Evolutionary conservation across 2,888 invertebrate genomes (phyloP).

Genomic region (Pheosia tremula): DNA sequence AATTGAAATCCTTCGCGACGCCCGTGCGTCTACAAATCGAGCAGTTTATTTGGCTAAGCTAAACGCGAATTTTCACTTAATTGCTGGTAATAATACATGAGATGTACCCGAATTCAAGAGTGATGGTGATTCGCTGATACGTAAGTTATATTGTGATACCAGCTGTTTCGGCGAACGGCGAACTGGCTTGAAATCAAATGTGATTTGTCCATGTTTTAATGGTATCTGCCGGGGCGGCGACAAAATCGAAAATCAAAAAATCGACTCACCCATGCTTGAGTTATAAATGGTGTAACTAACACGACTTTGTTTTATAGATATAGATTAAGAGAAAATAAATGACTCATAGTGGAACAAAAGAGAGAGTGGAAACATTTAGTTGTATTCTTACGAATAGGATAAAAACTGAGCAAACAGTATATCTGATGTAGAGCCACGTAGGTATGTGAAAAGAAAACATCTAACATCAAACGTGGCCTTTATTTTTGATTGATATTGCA

Average conservation of each 20-base stretch:
- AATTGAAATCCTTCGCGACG: conserved; percentile 59
- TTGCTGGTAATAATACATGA: conserved; percentile 36
- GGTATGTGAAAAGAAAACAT: background rate
- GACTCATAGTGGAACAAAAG: background rate
- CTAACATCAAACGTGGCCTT: no score
- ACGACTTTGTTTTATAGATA: no score
- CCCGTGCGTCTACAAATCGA: conserved; percentile 42
- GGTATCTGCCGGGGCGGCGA: no score
- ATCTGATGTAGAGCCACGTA: background rate
- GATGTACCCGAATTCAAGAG: background rate
- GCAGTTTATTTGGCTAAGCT: conserved; percentile 48
- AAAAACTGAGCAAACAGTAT: background rate
- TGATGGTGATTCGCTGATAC: background rate
- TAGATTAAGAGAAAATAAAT: conserved; percentile 4
- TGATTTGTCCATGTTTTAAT: no score
- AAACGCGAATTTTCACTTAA: conserved; percentile 50
- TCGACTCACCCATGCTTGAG: no score
- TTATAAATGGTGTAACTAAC: no score
- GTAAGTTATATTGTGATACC: background rate
- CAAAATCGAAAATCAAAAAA: no score
- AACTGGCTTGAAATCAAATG: no score
- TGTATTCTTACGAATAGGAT: background rate
- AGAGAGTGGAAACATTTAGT: background rate
- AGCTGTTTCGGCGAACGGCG: no score
- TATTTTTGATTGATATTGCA: background rate